A percentile compares a stretch with the other conserved stretches of the same genome.
Evolutionary conservation across 2,888 invertebrate genomes (phyloP).

Genomic region (Stomorhina lunata): DNA sequence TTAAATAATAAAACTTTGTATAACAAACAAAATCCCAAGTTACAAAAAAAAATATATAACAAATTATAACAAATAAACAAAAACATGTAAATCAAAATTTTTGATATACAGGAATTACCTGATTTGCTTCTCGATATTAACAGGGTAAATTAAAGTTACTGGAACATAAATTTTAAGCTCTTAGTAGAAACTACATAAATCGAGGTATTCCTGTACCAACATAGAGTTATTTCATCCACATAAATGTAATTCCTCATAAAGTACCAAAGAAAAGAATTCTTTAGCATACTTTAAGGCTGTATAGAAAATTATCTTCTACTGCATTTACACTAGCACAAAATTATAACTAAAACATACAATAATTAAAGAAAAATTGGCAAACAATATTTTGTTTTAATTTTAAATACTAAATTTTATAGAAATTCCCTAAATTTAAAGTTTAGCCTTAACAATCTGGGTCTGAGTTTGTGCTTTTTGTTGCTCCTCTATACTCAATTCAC

Average conservation of each 20-base stretch:
- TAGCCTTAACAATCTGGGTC: conserved; percentile 70
- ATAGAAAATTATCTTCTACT: neutral
- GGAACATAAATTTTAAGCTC: too few relatives aligned
- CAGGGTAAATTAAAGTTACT: too few relatives aligned
- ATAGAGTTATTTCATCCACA: too few relatives aligned
- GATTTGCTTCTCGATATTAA: too few relatives aligned
- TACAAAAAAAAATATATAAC: conserved; percentile 16
- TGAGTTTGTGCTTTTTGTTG: neutral
- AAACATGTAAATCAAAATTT: neutral
- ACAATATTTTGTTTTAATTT: conserved; percentile 26
- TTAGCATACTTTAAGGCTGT: too few relatives aligned
- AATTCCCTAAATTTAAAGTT: conserved; percentile 69
- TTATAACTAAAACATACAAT: neutral
- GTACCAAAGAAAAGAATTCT: neutral
- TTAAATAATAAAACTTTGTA: conserved; percentile 15
- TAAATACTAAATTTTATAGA: neutral
- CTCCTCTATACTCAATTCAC: neutral
- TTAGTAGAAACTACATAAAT: too few relatives aligned
- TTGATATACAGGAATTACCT: too few relatives aligned
- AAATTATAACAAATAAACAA: neutral
- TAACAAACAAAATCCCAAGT: conserved; percentile 36
- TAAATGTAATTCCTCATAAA: too few relatives aligned
- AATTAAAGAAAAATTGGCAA: neutral
- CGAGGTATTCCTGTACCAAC: too few relatives aligned
- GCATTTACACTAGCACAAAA: neutral